Evolutionary conservation across 2,888 invertebrate genomes (phyloP), one percentile per base, ranked within the genome.

Genomic region (Phlogophora meticulosa): DNA sequence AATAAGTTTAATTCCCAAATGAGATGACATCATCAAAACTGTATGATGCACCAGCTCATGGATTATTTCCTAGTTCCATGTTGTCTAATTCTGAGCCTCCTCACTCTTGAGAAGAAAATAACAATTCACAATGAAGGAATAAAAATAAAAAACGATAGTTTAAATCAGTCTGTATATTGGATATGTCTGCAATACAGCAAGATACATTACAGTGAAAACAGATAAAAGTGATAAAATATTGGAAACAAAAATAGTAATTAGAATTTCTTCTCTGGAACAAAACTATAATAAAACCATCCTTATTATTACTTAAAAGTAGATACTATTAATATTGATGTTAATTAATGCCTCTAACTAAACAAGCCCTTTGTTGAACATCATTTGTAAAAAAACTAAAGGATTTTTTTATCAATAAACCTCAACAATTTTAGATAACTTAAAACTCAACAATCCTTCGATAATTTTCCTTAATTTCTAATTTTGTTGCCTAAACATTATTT

Each of bases 131-230:
- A 13, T 9, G 28, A 10, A 42, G 28, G 63, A 46, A 58, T 34
- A 43, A 83, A 91, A 89, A 88, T 83, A 92, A 93, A 91, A 90
- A 74, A 56, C 80, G 4, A 62, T 71, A 56, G 75, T 80, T 94
- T 94, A 94, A 95, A 95, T 96, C 96, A 96, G 96, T 96, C 96
- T 96, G 96, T 96, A 95, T 96, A 95, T 94, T 95, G 95, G 96
- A 96, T 96, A 96, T 96, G 96, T 96, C 93, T 96, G 96, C 94
- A 96, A 95, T 95, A 96, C 95, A 95, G 95, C 95, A 94, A 95
- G 93, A 95, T 94, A 94, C 92, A 94, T 92, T 94, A 94, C 93
- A 94, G 93, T 95, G 94, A 94, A 94, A 95, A 95, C 95, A 95
- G 94, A 92, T 94, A 93, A 79, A 78, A 93, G 92, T 94, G 93